Evolutionary conservation across 2,888 invertebrate species (phyloP), one percentile per base, ranked within the genome.

Genomic region (Mimumesa dahlbomi): DNA sequence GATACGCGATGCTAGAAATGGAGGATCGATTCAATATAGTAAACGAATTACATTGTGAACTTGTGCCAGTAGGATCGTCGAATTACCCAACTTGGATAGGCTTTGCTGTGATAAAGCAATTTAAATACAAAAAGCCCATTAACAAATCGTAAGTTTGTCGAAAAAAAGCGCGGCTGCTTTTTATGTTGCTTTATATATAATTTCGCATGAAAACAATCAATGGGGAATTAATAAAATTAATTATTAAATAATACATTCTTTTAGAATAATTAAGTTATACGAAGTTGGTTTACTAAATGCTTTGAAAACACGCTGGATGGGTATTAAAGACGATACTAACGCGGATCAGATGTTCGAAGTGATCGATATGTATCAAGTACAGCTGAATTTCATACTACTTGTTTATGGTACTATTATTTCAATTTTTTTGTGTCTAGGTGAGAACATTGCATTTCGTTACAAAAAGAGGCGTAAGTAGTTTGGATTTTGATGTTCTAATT

Each of bases 321-420:
- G 38, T 0, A 7, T 0, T 0, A 21, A 1, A 7, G 0, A 11
- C 1, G 13, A 36, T 0, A n/a, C 13, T n/a, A 11, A 1, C 5
- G 3, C 7, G 2, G 25, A 0, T 4, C 5, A 2, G 11, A 0
- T n/a, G 0, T 72, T 61, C 25, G 52, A 42, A n/a, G 46, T 22
- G 16, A 70, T 82, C 46, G 78, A 73, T 25, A n/a, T 80, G 2
- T 1, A 72, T 9, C 79, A 75, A 50, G 71, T 81, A 4, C 61
- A 49, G 0, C 0, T 78, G 9, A 71, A 80, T 13, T 74, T 80
- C 9, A 21, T 53, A 3, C 19, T 82, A 29, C 56, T 77, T 0
- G 36, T 7, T 14, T 13, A 36, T 2, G 82, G 81, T 0, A 29
- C 46, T 2, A 16, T 62, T 5, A 19, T 62, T 2, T 77, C 82